Base-by-base conservation (phyloP, 2,888 invertebrate genomes). In the Pasiphila rectangulata region DNA sequence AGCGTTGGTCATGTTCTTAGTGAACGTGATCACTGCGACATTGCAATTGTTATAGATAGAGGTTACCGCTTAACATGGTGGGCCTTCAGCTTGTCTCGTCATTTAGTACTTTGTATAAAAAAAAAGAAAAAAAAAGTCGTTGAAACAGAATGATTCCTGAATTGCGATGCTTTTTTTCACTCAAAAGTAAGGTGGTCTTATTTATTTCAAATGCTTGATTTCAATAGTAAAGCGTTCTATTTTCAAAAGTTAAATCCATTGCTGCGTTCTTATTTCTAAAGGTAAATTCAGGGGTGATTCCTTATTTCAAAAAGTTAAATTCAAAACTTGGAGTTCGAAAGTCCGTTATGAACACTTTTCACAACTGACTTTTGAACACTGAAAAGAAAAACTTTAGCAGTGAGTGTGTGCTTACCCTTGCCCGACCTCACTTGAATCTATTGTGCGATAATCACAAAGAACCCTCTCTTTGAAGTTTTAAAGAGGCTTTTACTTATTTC, bases 391-490 rank as follows among this genome's bases (percentile, higher is more conserved):
- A 12, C 17, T 19, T 19, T 17, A 25, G n/a, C 16, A 16, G 10
- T 24, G 16, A 2, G 32, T 49, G 29, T 40, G 35, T 21, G 19
- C 3, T 4, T 17, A 32, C 24, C 34, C 27, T 36, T 20, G 29
- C 30, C 34, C 45, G 32, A 50, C 54, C 46, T 46, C 51, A 54
- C 51, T 58, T 32, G 36, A 53, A 51, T 46, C 51, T 52, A 45
- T 56, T 56, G 50, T 56, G 44, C 48, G 54, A 48, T 40, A 46
- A 40, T 51, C 36, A 54, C 49, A 56, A 52, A 50, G 39, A 54
- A 44, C 42, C 49, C 46, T 45, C 52, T 55, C 37, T 46, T 45
- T 46, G 29, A 49, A 51, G 42, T 48, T 54, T 47, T 50, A 43
- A 51, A 47, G 46, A 49, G 51, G 40, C 45, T 49, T 54, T 49